Base-by-base conservation (phyloP, 2,888 invertebrate species). In the Poecilobothrus nobilitatus region DNA sequence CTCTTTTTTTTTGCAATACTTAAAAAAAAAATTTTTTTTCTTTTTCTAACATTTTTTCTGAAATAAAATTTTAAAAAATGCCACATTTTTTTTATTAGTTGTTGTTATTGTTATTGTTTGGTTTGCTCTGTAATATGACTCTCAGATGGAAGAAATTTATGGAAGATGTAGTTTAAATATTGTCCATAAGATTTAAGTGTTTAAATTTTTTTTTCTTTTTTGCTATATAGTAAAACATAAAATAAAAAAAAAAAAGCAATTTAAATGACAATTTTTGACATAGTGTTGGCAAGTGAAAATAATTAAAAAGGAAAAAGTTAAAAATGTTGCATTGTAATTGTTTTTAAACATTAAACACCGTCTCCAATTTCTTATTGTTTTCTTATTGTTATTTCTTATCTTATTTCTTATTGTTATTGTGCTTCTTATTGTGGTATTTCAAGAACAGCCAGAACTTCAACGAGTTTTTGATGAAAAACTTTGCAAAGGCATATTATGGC, bases 131-230 rank as follows among this genome's bases (percentile, higher is more conserved):
- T 53, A 53, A 53, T 53, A 53, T 53, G 53, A 53, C 53, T 53
- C n/a, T 53, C 6, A 53, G 18, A 18, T 53, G n/a, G 53, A 53
- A 53, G 53, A 53, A 53, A 53, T 53, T 53, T 53, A 53, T 53
- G 53, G 53, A 53, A 53, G 53, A 18, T 53, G 53, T 53, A 53
- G 53, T 15, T 53, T 53, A 53, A 53, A 53, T 53, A 53, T 53
- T 53, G 53, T n/a, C 53, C 53, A 53, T 53, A n/a, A 53, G 53
- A 53, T 53, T 53, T 12, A 18, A 53, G 18, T 53, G 9, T 5
- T 53, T 15, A 12, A 12, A 12, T 18, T 53, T 9, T n/a, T 53
- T 2, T 53, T 53, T 53, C 3, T 53, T 53, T 53, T 53, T 53
- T 2, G 6, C 15, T 53, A 4, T 34, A 7, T 37, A 5, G 37